Evolutionary conservation across 2,113 vertebrate species (phyloP).

Genomic region (Henicopernis longicauda): DNA sequence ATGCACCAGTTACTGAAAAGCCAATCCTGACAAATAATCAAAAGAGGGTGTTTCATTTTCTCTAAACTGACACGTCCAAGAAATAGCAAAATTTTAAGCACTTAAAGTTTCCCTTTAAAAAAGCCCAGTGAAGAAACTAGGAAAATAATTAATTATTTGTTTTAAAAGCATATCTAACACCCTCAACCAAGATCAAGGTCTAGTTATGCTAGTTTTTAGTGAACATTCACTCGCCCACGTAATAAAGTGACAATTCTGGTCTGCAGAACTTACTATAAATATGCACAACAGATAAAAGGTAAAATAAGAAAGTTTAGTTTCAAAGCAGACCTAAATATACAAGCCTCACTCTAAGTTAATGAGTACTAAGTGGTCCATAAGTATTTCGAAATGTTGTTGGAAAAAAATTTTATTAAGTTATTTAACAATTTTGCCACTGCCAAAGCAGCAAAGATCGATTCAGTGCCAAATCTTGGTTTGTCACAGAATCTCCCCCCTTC

Average conservation of each 20-base stretch:
- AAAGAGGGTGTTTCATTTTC: background rate
- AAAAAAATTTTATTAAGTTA: background rate
- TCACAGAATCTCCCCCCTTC: background rate
- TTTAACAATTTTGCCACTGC: background rate
- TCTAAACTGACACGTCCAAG: background rate
- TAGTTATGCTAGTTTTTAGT: background rate
- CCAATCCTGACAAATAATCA: background rate
- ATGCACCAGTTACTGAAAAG: background rate
- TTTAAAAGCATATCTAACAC: background rate
- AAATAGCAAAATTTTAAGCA: background rate
- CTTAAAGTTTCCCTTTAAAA: background rate
- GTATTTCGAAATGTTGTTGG: background rate
- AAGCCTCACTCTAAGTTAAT: background rate
- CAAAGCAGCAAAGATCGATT: background rate
- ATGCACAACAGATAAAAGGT: background rate
- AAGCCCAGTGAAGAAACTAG: background rate
- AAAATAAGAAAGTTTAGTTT: background rate
- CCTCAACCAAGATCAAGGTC: background rate
- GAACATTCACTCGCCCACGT: fast-evolving
- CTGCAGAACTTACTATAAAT: background rate
- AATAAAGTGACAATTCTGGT: background rate
- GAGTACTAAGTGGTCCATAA: background rate
- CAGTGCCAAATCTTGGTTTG: background rate
- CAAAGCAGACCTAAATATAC: background rate
- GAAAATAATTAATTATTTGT: background rate